Evolutionary conservation across 2,113 vertebrate genomes (phyloP), one percentile per base, ranked within the genome.

Genomic region (Phyllostomus discolor): DNA sequence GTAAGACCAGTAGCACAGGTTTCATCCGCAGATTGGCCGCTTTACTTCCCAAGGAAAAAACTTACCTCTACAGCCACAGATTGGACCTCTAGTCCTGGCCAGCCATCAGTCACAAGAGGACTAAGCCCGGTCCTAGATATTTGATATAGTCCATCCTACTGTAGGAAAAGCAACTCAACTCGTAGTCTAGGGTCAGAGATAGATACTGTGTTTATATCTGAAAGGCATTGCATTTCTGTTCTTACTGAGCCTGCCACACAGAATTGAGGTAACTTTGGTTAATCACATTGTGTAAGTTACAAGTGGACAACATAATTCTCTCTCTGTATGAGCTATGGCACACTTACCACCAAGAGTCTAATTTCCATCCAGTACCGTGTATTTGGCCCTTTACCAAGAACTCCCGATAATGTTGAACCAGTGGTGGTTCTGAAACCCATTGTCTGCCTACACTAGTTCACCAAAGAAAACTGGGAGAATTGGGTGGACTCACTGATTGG

Each of bases 401-500:
- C 35, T 38, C 78, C 28, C 35, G 72, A 50, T 95, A 75, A 75
- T 82, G 76, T 94, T 64, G 94, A 97, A 54, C 50, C 33, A 11
- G 11, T 57, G 43, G 52, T 82, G 73, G n/a, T 80, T 95, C 66
- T 95, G 12, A 20, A 94, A 93, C 33, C 14, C 7, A 7, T 67
- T 70, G 10, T 83, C 46, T 95, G 1, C 38, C 5, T 92, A 16
- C 33, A 46, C 78, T 86, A 54, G 75, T 81, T 92, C 59, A 80
- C n/a, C 72, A 91, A 93, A 86, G 75, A 79, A 91, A 92, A 95
- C 35, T 62, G 83, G 26, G 80, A 85, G 16, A 88, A 81, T n/a
- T 91, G 62, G 33, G 41, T 86, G 48, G 43, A 48, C 22, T 86
- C 17, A 33, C 43, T 87, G 14, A 43, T 5, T 43, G n/a, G 35